These are phyloP conservation scores for Tautogolabrus adspersus DNA, from an alignment of 2,113 vertebrate species.

Conservation along the genomic window DNA sequence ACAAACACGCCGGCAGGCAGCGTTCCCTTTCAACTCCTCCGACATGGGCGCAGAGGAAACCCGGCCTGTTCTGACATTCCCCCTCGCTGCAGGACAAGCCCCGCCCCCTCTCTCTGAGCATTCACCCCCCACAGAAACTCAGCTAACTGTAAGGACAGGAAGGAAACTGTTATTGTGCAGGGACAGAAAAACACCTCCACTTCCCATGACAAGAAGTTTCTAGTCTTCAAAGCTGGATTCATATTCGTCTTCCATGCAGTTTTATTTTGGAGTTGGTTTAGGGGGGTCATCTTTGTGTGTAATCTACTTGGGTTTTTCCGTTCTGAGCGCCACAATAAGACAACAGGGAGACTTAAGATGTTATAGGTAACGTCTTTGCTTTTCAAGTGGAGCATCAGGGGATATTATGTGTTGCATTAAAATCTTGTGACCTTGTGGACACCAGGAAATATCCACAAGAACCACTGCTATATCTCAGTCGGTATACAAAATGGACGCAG, in stretches of 20 bases:
- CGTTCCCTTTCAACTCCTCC: constrained; percentile 54
- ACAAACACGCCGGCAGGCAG: constrained; percentile 63
- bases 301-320: no score
- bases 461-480: no score
- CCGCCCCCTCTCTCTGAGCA: neutral
- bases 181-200: neutral
- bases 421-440: no score
- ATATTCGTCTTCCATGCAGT: no score
- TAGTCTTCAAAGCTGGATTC: neutral
- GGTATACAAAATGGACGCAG: no score
- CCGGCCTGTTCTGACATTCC: constrained; percentile 22
- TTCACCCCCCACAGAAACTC: neutral
- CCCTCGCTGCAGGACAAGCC: constrained; percentile 8
- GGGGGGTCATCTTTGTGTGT: no score
- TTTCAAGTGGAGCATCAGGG: no score
- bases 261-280: neutral
- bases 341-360: no score
- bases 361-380: no score
- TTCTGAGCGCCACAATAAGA: no score
- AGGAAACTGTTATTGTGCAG: neutral
- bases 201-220: neutral
- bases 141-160: neutral
- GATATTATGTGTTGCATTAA: no score
- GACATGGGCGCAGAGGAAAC: constrained; percentile 37
- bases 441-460: no score